A percentile compares a stretch with the other conserved stretches of the same genome.
These are phyloP conservation scores for Synchiropus splendidus DNA, from an alignment of 2,113 vertebrate genomes.

Conservation along the genomic window DNA sequence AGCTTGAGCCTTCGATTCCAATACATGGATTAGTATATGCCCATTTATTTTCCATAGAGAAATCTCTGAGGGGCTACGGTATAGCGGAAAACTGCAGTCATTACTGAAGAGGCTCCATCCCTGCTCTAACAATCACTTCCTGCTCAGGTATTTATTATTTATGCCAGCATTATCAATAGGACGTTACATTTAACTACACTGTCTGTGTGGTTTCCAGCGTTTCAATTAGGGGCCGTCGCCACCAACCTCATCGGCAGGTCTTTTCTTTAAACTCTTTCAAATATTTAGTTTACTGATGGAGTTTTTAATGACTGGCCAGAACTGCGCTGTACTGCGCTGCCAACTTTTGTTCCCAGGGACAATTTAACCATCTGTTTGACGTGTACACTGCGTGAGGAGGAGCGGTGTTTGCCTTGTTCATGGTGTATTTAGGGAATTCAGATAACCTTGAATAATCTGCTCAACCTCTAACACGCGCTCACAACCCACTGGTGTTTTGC, in stretches of 20 bases:
- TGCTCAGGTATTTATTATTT: conserved; percentile 44
- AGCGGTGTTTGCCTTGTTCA: conserved; percentile 23
- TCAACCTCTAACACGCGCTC: conserved; percentile 1
- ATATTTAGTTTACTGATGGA: conserved; percentile 3
- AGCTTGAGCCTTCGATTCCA: conserved; percentile 31
- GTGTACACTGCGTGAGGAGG: conserved; percentile 10
- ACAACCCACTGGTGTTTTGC: too few species aligned
- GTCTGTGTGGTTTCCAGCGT: conserved; percentile 30
- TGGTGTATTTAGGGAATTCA: conserved; percentile 26
- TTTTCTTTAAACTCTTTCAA: background rate
- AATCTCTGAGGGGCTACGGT: conserved; percentile 36
- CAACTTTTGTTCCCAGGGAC: conserved; percentile 8
- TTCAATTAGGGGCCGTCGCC: conserved; percentile 14
- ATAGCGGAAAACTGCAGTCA: conserved; percentile 32
- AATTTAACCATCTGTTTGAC: conserved; percentile 29
- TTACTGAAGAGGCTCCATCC: conserved; percentile 25
- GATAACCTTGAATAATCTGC: conserved; percentile 45
- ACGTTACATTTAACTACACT: conserved; percentile 20
- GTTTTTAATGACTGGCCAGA: conserved; percentile 21
- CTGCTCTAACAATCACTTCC: conserved; percentile 17
- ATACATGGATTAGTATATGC: conserved; percentile 35
- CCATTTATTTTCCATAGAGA: conserved; percentile 33
- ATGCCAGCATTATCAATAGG: conserved; percentile 44
- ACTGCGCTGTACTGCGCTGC: background rate
- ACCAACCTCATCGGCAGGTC: conserved; percentile 2